These are phyloP conservation scores for Chelonia mydas DNA, from an alignment of 2,797 vertebrate genomes.

Conservation along the genomic window DNA sequence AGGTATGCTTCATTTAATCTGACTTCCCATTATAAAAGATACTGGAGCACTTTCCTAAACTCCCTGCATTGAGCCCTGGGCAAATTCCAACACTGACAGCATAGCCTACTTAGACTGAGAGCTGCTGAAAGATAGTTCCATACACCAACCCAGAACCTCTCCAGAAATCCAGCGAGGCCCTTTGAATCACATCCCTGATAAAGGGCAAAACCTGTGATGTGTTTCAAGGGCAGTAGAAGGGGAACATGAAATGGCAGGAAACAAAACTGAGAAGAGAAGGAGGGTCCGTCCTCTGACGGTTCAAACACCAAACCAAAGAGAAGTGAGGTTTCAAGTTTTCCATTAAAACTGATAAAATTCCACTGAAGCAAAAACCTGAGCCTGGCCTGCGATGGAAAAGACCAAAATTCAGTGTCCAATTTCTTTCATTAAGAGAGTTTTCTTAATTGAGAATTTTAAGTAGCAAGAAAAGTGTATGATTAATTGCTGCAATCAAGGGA, in stretches of 20 bases:
- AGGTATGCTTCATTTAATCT: neutral
- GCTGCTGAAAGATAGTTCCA: fast-evolving
- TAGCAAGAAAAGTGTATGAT: fast-evolving
- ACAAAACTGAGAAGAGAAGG: neutral
- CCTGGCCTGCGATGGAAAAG: fast-evolving
- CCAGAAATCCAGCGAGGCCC: neutral
- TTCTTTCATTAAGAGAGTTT: neutral
- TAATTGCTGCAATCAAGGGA: neutral
- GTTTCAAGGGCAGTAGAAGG: neutral
- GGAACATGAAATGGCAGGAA: neutral
- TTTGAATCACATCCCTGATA: neutral
- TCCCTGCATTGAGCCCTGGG: neutral
- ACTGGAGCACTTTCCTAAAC: neutral
- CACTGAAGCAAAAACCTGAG: fast-evolving
- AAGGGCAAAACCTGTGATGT: neutral
- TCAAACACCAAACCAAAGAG: neutral
- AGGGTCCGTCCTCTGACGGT: neutral
- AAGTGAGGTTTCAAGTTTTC: neutral
- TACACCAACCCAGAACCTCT: neutral
- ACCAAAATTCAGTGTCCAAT: neutral
- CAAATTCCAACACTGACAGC: neutral
- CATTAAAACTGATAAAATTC: fast-evolving
- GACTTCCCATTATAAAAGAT: too few species aligned
- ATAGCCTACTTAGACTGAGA: neutral
- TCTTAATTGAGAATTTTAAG: neutral